phyloP scores from a whole-genome alignment of 2,797 vertebrate genomes.

The Gymnothorax reevesii region DNA sequence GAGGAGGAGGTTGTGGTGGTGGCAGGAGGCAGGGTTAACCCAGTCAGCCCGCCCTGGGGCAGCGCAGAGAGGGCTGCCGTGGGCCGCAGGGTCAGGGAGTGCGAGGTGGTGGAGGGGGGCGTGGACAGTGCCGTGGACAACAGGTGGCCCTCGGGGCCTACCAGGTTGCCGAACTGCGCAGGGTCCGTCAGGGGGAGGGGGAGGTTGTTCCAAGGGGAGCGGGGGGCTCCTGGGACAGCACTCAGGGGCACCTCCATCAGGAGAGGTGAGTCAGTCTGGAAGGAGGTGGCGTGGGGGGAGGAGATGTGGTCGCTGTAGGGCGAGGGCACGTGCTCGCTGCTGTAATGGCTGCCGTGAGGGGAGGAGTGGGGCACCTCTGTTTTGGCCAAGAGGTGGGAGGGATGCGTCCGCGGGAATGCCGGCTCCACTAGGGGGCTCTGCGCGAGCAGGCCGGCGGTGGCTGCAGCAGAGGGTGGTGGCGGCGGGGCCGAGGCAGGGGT shows the following conservation, averaged over 20 bases:
- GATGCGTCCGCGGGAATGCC: slow-evolving; percentile 87
- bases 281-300: slow-evolving; percentile 85
- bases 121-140: slow-evolving; percentile 97
- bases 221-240: slow-evolving; percentile 82
- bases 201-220: slow-evolving; percentile 91
- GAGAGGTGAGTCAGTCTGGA: slow-evolving; percentile 89
- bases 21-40: slow-evolving; percentile 71
- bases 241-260: slow-evolving; percentile 92
- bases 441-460: slow-evolving; percentile 72
- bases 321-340: slow-evolving; percentile 93
- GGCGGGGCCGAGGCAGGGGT: slow-evolving; percentile 68
- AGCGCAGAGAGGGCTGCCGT: slow-evolving; percentile 91
- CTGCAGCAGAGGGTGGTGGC: neutral
- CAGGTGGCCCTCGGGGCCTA: slow-evolving; percentile 91
- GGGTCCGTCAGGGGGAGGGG: slow-evolving; percentile 88
- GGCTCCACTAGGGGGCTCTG: slow-evolving; percentile 86
- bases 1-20: slow-evolving; percentile 52
- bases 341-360: slow-evolving; percentile 92
- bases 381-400: slow-evolving; percentile 88
- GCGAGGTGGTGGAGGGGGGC: slow-evolving; percentile 88
- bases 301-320: slow-evolving; percentile 95
- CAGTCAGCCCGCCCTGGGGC: slow-evolving; percentile 88
- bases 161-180: slow-evolving; percentile 89
- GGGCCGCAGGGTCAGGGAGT: slow-evolving; percentile 93
- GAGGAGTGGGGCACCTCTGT: slow-evolving; percentile 84